Percentiles rank a stretch among this genome's conserved stretches.
phyloP scores from a whole-genome alignment of 1,140 invertebrate species.

The Drosophila serrata region DNA sequence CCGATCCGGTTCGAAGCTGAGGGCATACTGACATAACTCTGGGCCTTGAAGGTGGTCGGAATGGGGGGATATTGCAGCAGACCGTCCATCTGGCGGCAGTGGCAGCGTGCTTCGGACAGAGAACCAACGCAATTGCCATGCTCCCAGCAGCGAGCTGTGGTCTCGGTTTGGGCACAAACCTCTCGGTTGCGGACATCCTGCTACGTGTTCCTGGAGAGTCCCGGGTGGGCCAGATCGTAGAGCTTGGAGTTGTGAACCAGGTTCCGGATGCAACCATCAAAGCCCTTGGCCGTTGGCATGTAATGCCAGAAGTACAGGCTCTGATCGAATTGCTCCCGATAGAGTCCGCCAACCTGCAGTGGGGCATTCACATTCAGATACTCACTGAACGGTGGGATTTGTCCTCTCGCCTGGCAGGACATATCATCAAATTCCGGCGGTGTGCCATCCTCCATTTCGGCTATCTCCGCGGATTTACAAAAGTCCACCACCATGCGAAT shows the following conservation, averaged over 20 bases:
- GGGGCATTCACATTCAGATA: slow-evolving; percentile 99
- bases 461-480: slow-evolving; percentile 94
- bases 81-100: slow-evolving; percentile 97
- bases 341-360: slow-evolving; percentile 96
- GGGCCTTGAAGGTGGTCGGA: slow-evolving; percentile 94
- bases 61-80: slow-evolving; percentile 93
- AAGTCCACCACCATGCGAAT: slow-evolving; percentile 96
- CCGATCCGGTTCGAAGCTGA: slow-evolving; percentile 96
- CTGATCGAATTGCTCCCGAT: slow-evolving; percentile 94
- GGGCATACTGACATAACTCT: slow-evolving; percentile 98
- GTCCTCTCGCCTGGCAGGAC: slow-evolving; percentile 94
- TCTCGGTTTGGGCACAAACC: slow-evolving; percentile 92
- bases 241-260: slow-evolving; percentile 98
- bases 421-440: slow-evolving; percentile 94
- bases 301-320: slow-evolving; percentile 95
- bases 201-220: slow-evolving; percentile 92
- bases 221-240: slow-evolving; percentile 96
- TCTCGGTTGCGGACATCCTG: slow-evolving; percentile 96
- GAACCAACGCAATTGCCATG: slow-evolving; percentile 97
- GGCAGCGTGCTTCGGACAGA: slow-evolving; percentile 95
- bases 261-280: slow-evolving; percentile 98
- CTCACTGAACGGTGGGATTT: slow-evolving; percentile 97
- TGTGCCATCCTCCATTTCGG: slow-evolving; percentile 94
- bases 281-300: slow-evolving; percentile 94
- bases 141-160: slow-evolving; percentile 93